Percentiles rank a stretch among this genome's conserved stretches.
Evolutionary conservation across 1,140 invertebrate species (phyloP).

Genomic region (Drosophila persimilis): DNA sequence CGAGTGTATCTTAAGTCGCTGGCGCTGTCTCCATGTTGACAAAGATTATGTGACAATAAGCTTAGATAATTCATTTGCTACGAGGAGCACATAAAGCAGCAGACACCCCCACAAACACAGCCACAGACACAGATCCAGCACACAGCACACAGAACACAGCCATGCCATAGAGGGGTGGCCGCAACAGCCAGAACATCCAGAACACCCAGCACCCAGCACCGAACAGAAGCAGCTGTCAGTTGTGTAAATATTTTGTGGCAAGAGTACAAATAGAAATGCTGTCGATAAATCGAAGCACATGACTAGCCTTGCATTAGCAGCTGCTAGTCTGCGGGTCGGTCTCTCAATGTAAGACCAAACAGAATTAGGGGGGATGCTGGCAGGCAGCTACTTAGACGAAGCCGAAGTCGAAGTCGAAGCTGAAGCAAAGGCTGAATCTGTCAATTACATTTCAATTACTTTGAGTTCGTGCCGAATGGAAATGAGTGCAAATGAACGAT

Average conservation of each 20-base stretch:
- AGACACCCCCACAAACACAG: conserved; percentile 17
- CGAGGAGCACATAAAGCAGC: conserved; percentile 46
- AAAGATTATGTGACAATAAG: conserved; percentile 63
- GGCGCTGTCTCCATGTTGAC: conserved; percentile 39
- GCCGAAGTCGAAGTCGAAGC: not conserved
- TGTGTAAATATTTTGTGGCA: conserved; percentile 65
- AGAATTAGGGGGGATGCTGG: not conserved
- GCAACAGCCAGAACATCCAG: too few species aligned
- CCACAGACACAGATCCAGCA: not conserved
- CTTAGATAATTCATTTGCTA: conserved; percentile 51
- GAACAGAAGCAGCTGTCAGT: conserved; percentile 57
- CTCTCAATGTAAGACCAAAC: too few species aligned
- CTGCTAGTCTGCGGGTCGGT: conserved; percentile 23
- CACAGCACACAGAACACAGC: conserved; percentile 3
- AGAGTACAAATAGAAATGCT: conserved; percentile 62
- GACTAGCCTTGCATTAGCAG: conserved; percentile 61
- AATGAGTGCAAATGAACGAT: conserved; percentile 37
- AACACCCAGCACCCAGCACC: not conserved
- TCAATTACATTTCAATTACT: conserved; percentile 60
- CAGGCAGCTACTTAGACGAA: conserved; percentile 15
- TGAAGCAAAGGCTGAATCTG: conserved; percentile 5
- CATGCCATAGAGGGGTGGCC: not conserved
- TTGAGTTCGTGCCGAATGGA: conserved; percentile 23
- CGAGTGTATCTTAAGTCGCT: conserved; percentile 31
- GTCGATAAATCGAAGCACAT: conserved; percentile 63